Conservation (phyloP, 2,888 invertebrate genomes). For the Cerastis leucographa region DNA sequence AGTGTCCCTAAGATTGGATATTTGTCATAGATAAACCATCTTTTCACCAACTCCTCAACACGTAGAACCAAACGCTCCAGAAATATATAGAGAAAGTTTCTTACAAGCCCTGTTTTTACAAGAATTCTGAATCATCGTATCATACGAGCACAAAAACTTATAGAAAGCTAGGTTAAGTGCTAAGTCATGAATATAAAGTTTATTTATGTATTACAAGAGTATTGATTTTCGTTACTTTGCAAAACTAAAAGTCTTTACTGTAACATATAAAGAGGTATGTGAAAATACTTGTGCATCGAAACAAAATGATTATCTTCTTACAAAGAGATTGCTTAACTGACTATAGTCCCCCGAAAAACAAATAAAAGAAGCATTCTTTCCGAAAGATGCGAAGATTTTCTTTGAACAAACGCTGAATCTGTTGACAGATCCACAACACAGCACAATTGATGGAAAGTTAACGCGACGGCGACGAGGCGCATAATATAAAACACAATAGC, state of each 20-base stretch:
- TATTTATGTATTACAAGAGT: not conserved
- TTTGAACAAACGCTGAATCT: conserved; percentile 73
- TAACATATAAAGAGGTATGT: not conserved
- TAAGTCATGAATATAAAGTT: conserved; percentile 1
- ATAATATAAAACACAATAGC: conserved; percentile 78
- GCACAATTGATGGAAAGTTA: conserved; percentile 82
- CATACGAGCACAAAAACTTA: not conserved
- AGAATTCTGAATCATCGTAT: not conserved
- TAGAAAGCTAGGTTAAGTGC: not conserved
- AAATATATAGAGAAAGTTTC: not conserved
- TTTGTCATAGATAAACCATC: not conserved
- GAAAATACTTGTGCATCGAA: conserved; percentile 19
- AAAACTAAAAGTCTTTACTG: not conserved
- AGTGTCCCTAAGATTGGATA: not conserved
- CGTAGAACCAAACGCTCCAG: not conserved
- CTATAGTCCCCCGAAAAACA: conserved; percentile 62
- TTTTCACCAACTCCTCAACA: not conserved
- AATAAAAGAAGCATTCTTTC: conserved; percentile 68
- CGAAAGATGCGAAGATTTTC: conserved; percentile 65
- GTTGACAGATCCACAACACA: conserved; percentile 73
- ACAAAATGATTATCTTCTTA: conserved; percentile 39
- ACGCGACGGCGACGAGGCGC: conserved; percentile 71
- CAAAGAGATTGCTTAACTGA: conserved; percentile 67
- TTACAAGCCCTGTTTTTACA: not conserved
- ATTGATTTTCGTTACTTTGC: conserved; percentile 3